Evolutionary conservation across 2,797 vertebrate species (phyloP).

Genomic region (Huso huso): DNA sequence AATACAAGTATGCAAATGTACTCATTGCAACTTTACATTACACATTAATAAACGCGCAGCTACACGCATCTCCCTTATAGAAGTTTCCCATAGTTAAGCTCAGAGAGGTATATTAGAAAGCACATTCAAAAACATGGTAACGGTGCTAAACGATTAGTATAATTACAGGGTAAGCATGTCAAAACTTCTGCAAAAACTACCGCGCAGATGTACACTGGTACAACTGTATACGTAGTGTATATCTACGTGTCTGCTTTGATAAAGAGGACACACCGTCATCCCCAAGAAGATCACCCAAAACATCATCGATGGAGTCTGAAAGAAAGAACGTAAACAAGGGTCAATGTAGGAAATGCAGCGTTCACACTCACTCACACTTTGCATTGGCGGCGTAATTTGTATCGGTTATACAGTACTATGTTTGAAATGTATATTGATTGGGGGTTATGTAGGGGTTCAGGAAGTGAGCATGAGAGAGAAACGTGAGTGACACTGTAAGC

Average conservation of each 20-base stretch:
- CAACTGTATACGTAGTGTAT: background rate
- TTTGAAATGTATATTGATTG: background rate
- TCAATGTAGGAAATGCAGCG: background rate
- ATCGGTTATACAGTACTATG: background rate
- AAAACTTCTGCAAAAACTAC: background rate
- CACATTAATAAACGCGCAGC: too few relatives aligned
- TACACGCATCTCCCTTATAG: too few relatives aligned
- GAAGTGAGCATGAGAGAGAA: too few relatives aligned
- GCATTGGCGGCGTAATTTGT: background rate
- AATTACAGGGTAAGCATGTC: too few relatives aligned
- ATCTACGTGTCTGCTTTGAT: background rate
- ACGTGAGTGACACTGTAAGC: too few relatives aligned
- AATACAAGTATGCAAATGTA: too few relatives aligned
- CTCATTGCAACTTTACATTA: too few relatives aligned
- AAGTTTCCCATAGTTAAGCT: too few relatives aligned
- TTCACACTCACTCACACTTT: background rate
- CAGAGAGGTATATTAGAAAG: too few relatives aligned
- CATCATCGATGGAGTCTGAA: conserved; percentile 57
- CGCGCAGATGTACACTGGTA: background rate
- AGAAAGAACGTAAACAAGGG: background rate
- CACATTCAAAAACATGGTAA: too few relatives aligned
- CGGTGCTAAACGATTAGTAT: too few relatives aligned
- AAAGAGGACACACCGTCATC: conserved; percentile 43
- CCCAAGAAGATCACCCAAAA: conserved; percentile 59
- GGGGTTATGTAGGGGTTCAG: too few relatives aligned